Percentiles rank a stretch among this genome's conserved stretches.
These are phyloP conservation scores for Zaprionus bogoriensis DNA, from an alignment of 2,888 invertebrate genomes.

Conservation along the genomic window DNA sequence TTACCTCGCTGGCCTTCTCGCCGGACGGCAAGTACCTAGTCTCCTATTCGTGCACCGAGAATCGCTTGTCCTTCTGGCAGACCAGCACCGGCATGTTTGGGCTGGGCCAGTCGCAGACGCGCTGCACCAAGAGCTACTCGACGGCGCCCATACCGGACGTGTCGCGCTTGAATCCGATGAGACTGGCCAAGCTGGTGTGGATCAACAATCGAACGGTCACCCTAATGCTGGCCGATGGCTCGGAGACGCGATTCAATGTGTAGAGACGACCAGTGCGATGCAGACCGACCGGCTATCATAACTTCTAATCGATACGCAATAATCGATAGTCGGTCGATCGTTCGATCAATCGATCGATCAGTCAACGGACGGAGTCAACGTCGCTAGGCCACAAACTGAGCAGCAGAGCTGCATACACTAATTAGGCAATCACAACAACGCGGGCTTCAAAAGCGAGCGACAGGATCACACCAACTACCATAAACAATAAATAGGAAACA, in stretches of 20 bases:
- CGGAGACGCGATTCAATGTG: slow-evolving; percentile 93
- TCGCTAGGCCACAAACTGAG: slow-evolving; percentile 57
- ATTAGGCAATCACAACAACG: slow-evolving; percentile 67
- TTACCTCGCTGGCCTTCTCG: slow-evolving; percentile 97
- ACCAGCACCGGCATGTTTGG: slow-evolving; percentile 98
- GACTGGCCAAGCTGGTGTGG: slow-evolving; percentile 97
- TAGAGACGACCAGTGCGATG: slow-evolving; percentile 82
- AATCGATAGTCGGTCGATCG: background rate
- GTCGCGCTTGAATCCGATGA: slow-evolving; percentile 92
- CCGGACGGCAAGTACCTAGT: slow-evolving; percentile 98
- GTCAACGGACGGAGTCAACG: slow-evolving; percentile 20
- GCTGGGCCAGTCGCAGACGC: slow-evolving; percentile 97
- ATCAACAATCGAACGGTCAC: slow-evolving; percentile 96
- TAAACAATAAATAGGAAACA: slow-evolving; percentile 31
- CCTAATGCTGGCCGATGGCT: slow-evolving; percentile 97
- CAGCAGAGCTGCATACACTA: slow-evolving; percentile 59
- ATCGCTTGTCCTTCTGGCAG: slow-evolving; percentile 99
- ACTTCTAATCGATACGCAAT: slow-evolving; percentile 6
- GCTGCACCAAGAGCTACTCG: slow-evolving; percentile 97
- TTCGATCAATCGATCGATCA: background rate
- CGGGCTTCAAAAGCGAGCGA: slow-evolving; percentile 61
- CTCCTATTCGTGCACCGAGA: slow-evolving; percentile 96
- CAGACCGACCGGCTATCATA: slow-evolving; percentile 5
- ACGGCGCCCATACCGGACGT: slow-evolving; percentile 96
- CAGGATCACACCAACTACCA: slow-evolving; percentile 42